Conservation (phyloP, 2,888 invertebrate species). For the Cephus nigrinus region DNA sequence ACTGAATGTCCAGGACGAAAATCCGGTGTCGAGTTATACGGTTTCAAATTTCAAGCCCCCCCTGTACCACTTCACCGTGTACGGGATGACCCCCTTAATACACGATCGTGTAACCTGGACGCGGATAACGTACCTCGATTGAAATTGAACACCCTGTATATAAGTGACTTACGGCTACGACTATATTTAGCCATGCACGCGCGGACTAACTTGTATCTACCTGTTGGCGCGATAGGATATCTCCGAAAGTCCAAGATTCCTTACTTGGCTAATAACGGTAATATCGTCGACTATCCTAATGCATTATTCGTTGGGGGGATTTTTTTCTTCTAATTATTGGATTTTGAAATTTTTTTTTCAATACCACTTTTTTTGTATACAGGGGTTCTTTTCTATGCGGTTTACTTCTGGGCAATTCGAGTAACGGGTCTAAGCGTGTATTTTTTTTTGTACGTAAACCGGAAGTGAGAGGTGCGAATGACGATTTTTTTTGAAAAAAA, state of each 20-base stretch:
- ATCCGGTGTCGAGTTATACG: neutral
- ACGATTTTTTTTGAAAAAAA: neutral
- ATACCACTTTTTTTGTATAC: neutral
- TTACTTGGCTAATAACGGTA: neutral
- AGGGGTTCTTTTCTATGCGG: neutral
- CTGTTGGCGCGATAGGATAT: slow-evolving; percentile 7
- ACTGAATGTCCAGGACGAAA: neutral
- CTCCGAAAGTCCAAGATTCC: neutral
- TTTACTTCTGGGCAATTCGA: neutral
- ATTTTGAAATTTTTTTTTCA: neutral
- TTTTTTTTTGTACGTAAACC: neutral
- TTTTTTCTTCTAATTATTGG: neutral
- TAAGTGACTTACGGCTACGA: neutral
- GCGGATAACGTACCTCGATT: neutral
- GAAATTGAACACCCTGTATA: neutral
- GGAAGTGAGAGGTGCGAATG: neutral
- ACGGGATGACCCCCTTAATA: neutral
- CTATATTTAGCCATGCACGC: slow-evolving; percentile 1
- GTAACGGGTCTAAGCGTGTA: neutral
- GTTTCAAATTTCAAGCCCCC: neutral
- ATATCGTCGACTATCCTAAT: neutral
- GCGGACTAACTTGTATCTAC: neutral
- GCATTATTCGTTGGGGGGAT: neutral
- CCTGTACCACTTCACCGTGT: neutral
- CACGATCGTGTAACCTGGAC: neutral